Evolutionary conservation across 2,888 invertebrate species (phyloP).

Genomic region (Mesochorus sp.): DNA sequence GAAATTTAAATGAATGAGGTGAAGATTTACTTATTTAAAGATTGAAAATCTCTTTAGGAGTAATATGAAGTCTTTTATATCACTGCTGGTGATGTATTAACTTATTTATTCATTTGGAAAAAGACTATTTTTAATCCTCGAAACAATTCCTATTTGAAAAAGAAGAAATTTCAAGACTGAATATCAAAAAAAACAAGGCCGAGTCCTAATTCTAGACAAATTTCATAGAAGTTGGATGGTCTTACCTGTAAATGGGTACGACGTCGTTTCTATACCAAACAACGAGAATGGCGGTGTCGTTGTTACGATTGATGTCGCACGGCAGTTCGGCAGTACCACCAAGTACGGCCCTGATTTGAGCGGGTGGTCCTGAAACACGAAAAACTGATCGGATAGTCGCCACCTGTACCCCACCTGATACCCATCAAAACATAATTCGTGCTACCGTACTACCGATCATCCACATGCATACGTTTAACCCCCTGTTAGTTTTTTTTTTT

Average conservation of each 20-base stretch:
- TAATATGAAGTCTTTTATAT: too few species aligned
- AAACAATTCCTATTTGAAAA: too few species aligned
- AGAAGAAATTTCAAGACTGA: too few species aligned
- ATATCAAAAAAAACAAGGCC: too few species aligned
- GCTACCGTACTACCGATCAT: constrained; percentile 67
- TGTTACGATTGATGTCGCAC: constrained; percentile 89
- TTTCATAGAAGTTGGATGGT: constrained; percentile 2
- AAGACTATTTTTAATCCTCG: too few species aligned
- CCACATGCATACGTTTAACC: constrained; percentile 15
- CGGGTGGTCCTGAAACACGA: constrained; percentile 84
- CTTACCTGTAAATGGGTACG: constrained; percentile 94
- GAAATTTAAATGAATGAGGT: too few species aligned
- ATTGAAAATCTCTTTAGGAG: too few species aligned
- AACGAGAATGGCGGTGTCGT: constrained; percentile 92
- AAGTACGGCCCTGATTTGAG: constrained; percentile 88
- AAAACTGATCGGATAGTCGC: constrained; percentile 74
- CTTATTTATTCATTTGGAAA: too few species aligned
- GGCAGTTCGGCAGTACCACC: constrained; percentile 92
- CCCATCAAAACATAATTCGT: constrained; percentile 53
- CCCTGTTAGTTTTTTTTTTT: neutral
- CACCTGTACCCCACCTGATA: constrained; percentile 67
- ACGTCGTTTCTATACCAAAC: constrained; percentile 96
- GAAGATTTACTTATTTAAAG: too few species aligned
- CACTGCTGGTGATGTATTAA: too few species aligned
- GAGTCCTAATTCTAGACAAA: too few species aligned